Evolutionary conservation across 2,113 vertebrate genomes (phyloP).

Genomic region (Osmerus mordax): DNA sequence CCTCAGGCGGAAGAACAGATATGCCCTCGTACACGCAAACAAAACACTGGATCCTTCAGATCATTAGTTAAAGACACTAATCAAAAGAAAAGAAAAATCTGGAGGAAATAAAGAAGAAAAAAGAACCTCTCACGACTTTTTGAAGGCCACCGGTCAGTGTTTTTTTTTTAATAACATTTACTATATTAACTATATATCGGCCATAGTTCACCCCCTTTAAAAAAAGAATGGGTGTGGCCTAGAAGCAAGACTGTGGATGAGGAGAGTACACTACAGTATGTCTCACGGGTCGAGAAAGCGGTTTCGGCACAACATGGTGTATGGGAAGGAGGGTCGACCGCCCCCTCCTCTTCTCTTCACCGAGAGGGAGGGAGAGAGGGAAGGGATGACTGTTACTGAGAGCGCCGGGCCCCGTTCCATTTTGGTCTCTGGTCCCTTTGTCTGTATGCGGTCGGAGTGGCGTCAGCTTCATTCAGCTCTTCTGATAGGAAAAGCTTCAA

Average conservation of each 20-base stretch:
- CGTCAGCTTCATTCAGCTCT: constrained; percentile 16
- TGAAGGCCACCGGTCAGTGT: constrained; percentile 64
- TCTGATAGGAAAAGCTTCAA: not conserved
- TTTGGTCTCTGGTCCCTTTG: constrained; percentile 5
- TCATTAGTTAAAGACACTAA: constrained; percentile 61
- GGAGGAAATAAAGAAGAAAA: constrained; percentile 1
- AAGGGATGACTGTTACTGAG: constrained; percentile 25
- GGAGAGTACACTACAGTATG: constrained; percentile 31
- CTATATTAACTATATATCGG: constrained; percentile 49
- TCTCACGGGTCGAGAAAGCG: constrained; percentile 14
- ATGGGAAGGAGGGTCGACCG: not conserved
- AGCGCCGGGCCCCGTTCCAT: constrained; percentile 35
- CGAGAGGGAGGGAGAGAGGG: constrained; percentile 19
- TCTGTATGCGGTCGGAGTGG: not conserved
- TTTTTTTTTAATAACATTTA: constrained; percentile 41
- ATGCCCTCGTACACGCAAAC: constrained; percentile 39
- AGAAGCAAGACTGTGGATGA: constrained; percentile 36
- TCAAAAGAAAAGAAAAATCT: constrained; percentile 38
- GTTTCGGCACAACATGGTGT: constrained; percentile 15
- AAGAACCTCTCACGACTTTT: constrained; percentile 41
- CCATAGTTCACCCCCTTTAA: constrained; percentile 28
- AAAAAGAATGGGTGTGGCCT: not conserved
- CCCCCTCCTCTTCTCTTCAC: constrained; percentile 23
- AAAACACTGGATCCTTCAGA: constrained; percentile 28
- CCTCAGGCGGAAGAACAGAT: constrained; percentile 54